Evolutionary conservation across 2,888 invertebrate species (phyloP), one percentile per base, ranked within the genome.

Genomic region (Lepidochitona cinerea): DNA sequence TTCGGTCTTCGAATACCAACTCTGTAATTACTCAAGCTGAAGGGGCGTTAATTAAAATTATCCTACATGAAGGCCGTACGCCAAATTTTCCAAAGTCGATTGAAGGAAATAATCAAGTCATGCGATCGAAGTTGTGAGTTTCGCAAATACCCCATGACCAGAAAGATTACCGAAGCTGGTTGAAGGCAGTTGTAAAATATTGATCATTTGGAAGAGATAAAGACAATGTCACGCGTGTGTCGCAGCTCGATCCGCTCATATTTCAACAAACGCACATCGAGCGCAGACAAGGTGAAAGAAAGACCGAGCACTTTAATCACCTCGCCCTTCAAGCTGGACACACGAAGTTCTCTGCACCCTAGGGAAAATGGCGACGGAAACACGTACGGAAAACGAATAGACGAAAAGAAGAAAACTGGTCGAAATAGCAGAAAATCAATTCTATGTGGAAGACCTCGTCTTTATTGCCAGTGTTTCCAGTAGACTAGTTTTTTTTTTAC

Each of bases 21-120:
- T 59, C 59, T 59, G 59, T 32, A 59, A 59, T 59, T 59, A 59
- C 32, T 59, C 59, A 59, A 59, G 59, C 59, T 59, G 59, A 59
- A 59, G 59, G 29, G 59, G 12, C 59, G 59, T 59, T 59, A 59
- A 59, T 59, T 59, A 59, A 59, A 23, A 59, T 59, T 59, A 59
- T 29, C 59, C 59, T 29, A 14, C 29, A 59, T 59, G 59, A 59
- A 59, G 26, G 59, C 59, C 23, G 59, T 29, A 29, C 59, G 59
- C 59, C 29, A 59, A 59, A 59, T 59, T 59, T 26, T 23, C 59
- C 12, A 18, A 59, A 59, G 59, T 59, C 59, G 59, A 59, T 59
- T 32, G 59, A 59, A 26, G 59, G 59, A 26, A 59, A 29, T 59
- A 59, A 23, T 29, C 59, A 59, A 59, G 59, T 29, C 59, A 59